Percentiles rank a stretch among this genome's conserved stretches.
phyloP scores from a whole-genome alignment of 2,113 vertebrate genomes.

The Syngnathus typhle region DNA sequence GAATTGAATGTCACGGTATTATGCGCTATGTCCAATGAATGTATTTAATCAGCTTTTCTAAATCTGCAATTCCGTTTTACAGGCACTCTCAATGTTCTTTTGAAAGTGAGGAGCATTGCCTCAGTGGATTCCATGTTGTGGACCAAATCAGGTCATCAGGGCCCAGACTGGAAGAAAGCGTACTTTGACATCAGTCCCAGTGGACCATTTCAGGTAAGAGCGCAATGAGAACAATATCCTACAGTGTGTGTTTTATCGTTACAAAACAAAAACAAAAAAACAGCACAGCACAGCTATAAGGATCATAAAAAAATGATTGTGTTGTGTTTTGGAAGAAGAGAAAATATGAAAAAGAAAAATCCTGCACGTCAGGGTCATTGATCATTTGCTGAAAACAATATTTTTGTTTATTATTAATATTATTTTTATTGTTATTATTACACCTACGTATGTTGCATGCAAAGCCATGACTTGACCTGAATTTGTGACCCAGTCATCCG shows the following conservation, averaged over 20 bases:
- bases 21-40: not conserved
- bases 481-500: slow-evolving; percentile 3
- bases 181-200: slow-evolving; percentile 84
- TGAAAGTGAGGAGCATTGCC: slow-evolving; percentile 81
- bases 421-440: not conserved
- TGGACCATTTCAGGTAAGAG: slow-evolving; percentile 88
- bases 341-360: not conserved
- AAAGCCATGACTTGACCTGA: slow-evolving; percentile 9
- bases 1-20: not conserved
- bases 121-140: slow-evolving; percentile 80
- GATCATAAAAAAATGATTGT: not conserved
- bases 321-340: not conserved
- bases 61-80: slow-evolving; percentile 17
- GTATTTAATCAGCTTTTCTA: not conserved
- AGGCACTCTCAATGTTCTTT: slow-evolving; percentile 90
- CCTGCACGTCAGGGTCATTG: not conserved
- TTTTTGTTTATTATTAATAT: too few species aligned
- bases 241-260: not conserved
- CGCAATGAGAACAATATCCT: not conserved
- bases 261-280: slow-evolving; percentile 1
- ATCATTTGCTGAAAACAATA: not conserved
- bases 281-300: not conserved
- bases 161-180: slow-evolving; percentile 84
- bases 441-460: slow-evolving; percentile 6
- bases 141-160: slow-evolving; percentile 83